These are phyloP conservation scores for Ellobius talpinus DNA, from an alignment of 2,113 vertebrate genomes.

Conservation along the genomic window DNA sequence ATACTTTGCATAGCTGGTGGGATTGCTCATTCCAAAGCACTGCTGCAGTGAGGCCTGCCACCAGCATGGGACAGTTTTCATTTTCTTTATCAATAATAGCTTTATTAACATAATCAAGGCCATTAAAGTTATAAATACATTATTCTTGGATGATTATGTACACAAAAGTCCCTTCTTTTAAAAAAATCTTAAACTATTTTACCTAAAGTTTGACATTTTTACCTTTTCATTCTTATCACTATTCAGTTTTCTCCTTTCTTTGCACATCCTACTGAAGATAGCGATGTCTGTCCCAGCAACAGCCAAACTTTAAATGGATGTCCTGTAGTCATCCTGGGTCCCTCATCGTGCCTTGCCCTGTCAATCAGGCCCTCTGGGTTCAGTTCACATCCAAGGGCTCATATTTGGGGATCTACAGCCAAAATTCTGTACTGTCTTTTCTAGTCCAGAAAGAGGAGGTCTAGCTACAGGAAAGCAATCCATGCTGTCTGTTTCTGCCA, in stretches of 20 bases:
- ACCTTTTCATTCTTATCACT: neutral
- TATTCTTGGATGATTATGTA: conserved; percentile 25
- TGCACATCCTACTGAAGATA: neutral
- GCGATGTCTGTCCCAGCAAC: neutral
- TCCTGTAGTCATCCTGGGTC: rapidly evolving
- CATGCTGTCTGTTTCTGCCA: neutral
- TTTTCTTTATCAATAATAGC: conserved; percentile 71
- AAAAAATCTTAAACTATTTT: neutral
- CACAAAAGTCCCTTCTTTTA: neutral
- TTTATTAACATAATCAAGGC: conserved; percentile 79
- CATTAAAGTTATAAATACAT: conserved; percentile 38
- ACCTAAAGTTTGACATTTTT: neutral
- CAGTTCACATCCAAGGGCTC: neutral
- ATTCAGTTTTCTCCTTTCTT: neutral
- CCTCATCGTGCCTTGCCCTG: no score
- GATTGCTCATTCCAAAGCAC: conserved; percentile 41
- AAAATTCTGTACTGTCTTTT: neutral
- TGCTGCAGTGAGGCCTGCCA: conserved; percentile 57
- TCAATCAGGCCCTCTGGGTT: neutral
- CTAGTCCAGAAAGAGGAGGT: neutral
- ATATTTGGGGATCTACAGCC: neutral
- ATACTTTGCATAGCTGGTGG: conserved; percentile 55
- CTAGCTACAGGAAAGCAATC: neutral
- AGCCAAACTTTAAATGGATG: neutral
- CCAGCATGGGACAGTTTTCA: neutral